Conservation (phyloP, 2,888 invertebrate genomes). For the Drosophila kanekoi region DNA sequence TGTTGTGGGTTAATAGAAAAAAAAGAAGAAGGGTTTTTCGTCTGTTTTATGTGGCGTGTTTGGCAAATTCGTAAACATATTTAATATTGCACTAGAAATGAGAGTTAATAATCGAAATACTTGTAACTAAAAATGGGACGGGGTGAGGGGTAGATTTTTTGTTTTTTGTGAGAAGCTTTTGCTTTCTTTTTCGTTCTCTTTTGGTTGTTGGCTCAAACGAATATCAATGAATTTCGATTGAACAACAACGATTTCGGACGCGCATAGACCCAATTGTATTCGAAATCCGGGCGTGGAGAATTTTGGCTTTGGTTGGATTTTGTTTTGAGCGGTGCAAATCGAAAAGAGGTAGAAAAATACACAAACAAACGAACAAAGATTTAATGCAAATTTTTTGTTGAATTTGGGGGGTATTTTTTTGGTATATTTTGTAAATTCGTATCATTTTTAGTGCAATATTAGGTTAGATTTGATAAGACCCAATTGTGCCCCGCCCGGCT, state of each 20-base stretch:
- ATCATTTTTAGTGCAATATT: conserved; percentile 83
- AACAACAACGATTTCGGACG: conserved; percentile 83
- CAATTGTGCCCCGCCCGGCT: neutral
- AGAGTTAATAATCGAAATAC: conserved; percentile 10
- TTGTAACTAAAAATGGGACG: conserved; percentile 18
- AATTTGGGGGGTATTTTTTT: neutral
- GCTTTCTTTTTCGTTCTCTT: conserved; percentile 5
- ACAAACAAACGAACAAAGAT: conserved; percentile 44
- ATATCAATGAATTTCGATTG: conserved; percentile 81
- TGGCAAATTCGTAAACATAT: conserved; percentile 28
- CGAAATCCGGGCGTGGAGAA: conserved; percentile 74
- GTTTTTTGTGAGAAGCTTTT: conserved; percentile 15
- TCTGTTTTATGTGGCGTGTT: conserved; percentile 23
- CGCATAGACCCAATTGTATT: conserved; percentile 84
- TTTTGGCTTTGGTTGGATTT: conserved; percentile 55
- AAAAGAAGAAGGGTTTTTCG: conserved; percentile 4
- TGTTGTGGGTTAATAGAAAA: conserved; percentile 8
- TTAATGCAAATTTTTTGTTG: conserved; percentile 25
- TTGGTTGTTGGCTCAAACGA: conserved; percentile 58
- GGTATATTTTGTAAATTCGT: conserved; percentile 1
- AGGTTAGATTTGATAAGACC: conserved; percentile 36
- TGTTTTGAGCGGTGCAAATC: conserved; percentile 35
- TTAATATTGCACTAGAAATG: conserved; percentile 74
- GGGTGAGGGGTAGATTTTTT: conserved; percentile 27
- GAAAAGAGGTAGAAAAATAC: conserved; percentile 40